Base-by-base conservation (phyloP, 2,888 invertebrate species). In the Gerris lacustris region DNA sequence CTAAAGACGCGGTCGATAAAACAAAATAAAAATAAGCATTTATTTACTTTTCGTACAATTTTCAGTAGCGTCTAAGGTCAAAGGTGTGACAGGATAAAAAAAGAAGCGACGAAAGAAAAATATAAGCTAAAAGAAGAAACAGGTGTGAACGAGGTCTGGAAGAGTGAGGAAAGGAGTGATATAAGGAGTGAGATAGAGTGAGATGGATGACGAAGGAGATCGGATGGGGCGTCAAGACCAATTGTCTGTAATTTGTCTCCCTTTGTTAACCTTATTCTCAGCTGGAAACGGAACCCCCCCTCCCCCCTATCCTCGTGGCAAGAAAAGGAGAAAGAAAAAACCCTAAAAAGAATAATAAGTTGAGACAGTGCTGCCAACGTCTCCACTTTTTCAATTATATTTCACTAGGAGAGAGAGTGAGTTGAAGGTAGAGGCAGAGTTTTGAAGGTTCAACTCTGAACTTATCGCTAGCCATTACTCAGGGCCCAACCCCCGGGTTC, bases 371-470 rank as follows among this genome's bases (percentile, higher is more conserved):
- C 55, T 55, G 55, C 55, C 55, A 55, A 55, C 55, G 55, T 55
- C 55, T 55, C 55, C 55, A 55, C 55, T 55, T 55, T 55, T 55
- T 55, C 55, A 55, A 55, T 55, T 55, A 55, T 55, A 55, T 55
- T 55, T 55, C 55, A 55, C 55, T 55, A 15, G 9, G 9, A 55
- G 15, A 55, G 55, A 55, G 15, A 55, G 55, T 15, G 55, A 55
- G 55, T 11, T 11, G 15, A 55, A 55, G 55, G 55, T 55, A 55
- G 55, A 55, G 55, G 15, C 9, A 55, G 31, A 31, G 31, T 31
- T 31, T 31, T 31, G 31, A 31, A 55, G 15, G 15, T 55, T 55
- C 55, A 55, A 55, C 55, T 55, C 15, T 55, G 55, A 55, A 55
- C 55, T 55, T 55, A 55, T 55, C 55, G 55, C 55, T 55, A 55